Conservation (phyloP, 2,888 invertebrate genomes). For the Cephus sareptanus region DNA sequence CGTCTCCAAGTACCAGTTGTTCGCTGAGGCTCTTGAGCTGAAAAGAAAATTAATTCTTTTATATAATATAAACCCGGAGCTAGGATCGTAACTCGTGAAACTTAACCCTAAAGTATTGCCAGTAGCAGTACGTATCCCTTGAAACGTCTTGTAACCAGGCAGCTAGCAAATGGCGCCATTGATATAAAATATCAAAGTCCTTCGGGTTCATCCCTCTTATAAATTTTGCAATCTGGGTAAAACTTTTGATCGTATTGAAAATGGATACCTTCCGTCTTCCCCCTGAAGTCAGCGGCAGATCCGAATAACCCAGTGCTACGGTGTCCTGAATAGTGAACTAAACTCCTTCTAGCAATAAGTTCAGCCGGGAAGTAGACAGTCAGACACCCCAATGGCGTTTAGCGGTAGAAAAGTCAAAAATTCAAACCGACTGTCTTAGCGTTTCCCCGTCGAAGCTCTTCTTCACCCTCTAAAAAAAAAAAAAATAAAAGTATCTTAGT, state of each 20-base stretch:
- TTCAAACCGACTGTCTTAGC: neutral
- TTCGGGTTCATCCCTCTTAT: constrained; percentile 20
- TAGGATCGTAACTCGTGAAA: neutral
- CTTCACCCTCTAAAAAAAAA: neutral
- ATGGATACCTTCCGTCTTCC: neutral
- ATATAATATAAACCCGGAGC: constrained; percentile 12
- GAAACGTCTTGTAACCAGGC: constrained; percentile 1
- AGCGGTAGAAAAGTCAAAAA: neutral
- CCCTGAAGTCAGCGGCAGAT: neutral
- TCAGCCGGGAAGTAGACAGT: neutral
- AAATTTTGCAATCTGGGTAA: constrained; percentile 24
- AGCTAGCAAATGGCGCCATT: constrained; percentile 27
- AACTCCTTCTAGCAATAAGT: neutral
- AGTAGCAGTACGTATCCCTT: neutral
- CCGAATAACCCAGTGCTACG: neutral
- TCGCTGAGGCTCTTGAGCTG: constrained; percentile 36
- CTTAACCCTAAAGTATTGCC: neutral
- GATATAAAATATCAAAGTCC: constrained; percentile 28
- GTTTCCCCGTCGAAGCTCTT: neutral
- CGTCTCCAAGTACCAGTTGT: constrained; percentile 34
- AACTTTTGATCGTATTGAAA: constrained; percentile 20
- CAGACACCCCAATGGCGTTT: neutral
- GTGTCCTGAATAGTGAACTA: neutral
- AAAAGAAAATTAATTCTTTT: constrained; percentile 47
- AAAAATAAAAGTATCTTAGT: neutral